Evolutionary conservation across 1,140 invertebrate species (phyloP).

Genomic region (Sogatella furcifera): DNA sequence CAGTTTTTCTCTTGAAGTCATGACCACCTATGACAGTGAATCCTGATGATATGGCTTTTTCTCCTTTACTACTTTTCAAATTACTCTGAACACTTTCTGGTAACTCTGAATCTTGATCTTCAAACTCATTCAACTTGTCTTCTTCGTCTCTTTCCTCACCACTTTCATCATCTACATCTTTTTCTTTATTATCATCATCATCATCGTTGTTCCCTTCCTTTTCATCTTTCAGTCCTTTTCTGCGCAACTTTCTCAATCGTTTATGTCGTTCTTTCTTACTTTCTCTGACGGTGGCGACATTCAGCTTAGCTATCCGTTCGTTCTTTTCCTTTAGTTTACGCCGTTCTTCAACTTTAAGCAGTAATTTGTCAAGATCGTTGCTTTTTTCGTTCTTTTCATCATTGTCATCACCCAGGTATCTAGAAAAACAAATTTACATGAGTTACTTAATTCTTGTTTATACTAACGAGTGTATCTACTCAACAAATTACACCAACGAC

Average conservation of each 20-base stretch:
- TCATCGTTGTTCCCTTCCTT: background rate
- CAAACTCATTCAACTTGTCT: background rate
- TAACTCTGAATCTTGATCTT: background rate
- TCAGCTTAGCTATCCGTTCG: background rate
- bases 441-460: no score
- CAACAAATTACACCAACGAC: no score
- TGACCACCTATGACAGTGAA: conserved; percentile 16
- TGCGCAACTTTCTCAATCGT: background rate
- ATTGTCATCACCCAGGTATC: background rate
- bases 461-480: no score
- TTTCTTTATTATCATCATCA: background rate
- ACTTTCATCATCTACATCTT: background rate
- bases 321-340: background rate
- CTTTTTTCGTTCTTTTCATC: background rate
- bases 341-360: conserved; percentile 1
- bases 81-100: background rate
- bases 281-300: background rate
- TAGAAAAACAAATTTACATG: background rate
- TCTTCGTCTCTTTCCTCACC: background rate
- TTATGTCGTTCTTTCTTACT: background rate
- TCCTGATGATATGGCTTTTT: background rate
- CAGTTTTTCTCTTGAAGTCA: conserved; percentile 14
- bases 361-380: background rate
- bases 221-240: background rate
- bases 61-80: background rate